phyloP scores from a whole-genome alignment of 2,113 vertebrate genomes.

The Lepus timidus region DNA sequence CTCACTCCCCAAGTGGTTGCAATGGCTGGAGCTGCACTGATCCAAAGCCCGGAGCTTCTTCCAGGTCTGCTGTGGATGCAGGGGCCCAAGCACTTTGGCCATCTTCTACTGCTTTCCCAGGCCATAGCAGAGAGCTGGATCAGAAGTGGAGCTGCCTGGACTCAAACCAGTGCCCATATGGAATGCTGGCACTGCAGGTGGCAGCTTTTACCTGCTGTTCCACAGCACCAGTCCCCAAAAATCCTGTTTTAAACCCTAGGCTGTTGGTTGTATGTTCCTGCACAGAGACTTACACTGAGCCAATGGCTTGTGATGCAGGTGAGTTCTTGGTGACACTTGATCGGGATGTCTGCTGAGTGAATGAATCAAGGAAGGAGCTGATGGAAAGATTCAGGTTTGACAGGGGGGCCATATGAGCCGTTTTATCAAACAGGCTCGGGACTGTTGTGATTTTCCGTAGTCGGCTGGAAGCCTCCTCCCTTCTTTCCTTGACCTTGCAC shows the following conservation, averaged over 20 bases:
- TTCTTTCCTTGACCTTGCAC: constrained; percentile 2
- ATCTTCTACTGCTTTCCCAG: no score
- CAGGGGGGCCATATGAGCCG: not conserved
- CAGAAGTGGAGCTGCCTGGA: no score
- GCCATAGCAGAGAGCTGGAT: no score
- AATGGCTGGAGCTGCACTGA: no score
- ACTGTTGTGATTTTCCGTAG: not conserved
- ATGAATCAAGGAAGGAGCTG: constrained; percentile 21
- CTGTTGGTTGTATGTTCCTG: not conserved
- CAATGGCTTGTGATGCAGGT: constrained; percentile 47
- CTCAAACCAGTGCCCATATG: no score
- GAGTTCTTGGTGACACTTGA: not conserved
- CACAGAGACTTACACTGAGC: constrained; percentile 48
- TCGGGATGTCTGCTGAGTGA: not conserved
- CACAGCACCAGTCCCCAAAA: not conserved
- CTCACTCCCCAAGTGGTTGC: no score
- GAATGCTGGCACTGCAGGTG: no score
- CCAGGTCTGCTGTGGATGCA: no score
- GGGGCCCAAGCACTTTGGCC: no score
- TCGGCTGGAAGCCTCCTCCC: not conserved
- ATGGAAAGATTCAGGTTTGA: constrained; percentile 43
- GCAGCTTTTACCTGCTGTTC: no score
- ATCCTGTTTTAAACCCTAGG: constrained; percentile 22
- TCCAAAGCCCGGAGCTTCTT: no score
- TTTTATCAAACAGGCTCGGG: not conserved